phyloP scores from a whole-genome alignment of 2,113 vertebrate genomes.

The Limanda limanda region DNA sequence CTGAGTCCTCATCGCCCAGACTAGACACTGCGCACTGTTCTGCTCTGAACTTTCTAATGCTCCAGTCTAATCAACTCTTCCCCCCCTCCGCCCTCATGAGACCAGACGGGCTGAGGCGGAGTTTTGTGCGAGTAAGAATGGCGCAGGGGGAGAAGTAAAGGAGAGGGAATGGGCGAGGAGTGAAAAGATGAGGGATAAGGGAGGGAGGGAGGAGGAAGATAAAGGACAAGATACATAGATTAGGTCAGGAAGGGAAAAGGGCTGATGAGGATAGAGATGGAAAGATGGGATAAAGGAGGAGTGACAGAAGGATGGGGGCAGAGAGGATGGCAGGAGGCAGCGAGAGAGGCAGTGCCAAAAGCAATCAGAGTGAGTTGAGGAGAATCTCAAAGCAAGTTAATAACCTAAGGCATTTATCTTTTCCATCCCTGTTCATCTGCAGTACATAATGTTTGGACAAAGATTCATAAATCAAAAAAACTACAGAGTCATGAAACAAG shows the following conservation, averaged over 20 bases:
- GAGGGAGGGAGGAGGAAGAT: conserved; percentile 33
- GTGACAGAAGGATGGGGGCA: conserved; percentile 46
- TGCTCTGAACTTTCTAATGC: conserved; percentile 69
- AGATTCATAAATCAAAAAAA: conserved; percentile 15
- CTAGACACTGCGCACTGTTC: conserved; percentile 58
- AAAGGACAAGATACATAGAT: conserved; percentile 39
- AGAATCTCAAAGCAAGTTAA: conserved; percentile 56
- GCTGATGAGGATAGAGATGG: conserved; percentile 49
- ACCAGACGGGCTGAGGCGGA: conserved; percentile 53
- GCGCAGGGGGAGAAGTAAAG: conserved; percentile 18
- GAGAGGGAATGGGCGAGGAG: not conserved
- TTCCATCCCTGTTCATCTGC: conserved; percentile 15
- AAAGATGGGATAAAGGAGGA: conserved; percentile 51
- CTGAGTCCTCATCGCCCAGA: conserved; percentile 66
- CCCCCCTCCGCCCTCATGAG: conserved; percentile 57
- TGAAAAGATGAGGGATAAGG: conserved; percentile 25
- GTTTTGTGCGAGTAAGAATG: conserved; percentile 43
- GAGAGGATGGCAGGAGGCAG: conserved; percentile 26
- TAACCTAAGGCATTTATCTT: conserved; percentile 45
- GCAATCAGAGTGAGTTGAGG: conserved; percentile 36
- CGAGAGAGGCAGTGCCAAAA: conserved; percentile 37
- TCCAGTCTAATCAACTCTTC: conserved; percentile 74
- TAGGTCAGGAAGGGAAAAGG: conserved; percentile 46
- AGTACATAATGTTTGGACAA: conserved; percentile 27
- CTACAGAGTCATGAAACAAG: not conserved